These are phyloP conservation scores for Bradypodion pumilum DNA, from an alignment of 2,797 vertebrate species.

Conservation along the genomic window DNA sequence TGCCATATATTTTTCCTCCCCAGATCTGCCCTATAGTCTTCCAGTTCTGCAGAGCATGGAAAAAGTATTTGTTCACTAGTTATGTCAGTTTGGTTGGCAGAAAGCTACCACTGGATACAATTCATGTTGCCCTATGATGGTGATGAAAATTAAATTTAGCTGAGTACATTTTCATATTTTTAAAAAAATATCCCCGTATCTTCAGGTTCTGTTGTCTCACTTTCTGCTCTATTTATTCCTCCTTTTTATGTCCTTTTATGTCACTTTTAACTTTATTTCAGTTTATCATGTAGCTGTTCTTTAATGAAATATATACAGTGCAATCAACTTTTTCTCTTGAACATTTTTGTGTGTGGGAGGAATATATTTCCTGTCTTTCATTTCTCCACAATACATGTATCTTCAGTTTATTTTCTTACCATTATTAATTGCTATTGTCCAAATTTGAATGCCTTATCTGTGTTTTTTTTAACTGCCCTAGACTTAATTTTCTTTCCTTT, in stretches of 20 bases:
- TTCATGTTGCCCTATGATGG: neutral
- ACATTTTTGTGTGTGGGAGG: neutral
- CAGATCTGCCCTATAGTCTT: too few species aligned
- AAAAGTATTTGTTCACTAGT: neutral
- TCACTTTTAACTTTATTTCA: neutral
- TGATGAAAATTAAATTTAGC: neutral
- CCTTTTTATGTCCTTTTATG: neutral
- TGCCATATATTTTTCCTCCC: too few species aligned
- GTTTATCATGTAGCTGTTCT: neutral
- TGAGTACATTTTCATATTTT: neutral
- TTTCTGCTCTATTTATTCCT: neutral
- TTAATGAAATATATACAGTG: neutral
- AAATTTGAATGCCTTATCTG: neutral
- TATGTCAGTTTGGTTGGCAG: neutral
- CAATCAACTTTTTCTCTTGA: neutral
- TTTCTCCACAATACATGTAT: neutral
- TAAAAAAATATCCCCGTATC: neutral
- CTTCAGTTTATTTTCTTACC: neutral
- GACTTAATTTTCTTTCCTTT: neutral
- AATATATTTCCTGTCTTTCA: neutral
- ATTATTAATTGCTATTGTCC: slow-evolving; percentile 8
- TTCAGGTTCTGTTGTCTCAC: too few species aligned
- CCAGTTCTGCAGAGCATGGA: too few species aligned
- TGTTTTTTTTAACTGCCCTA: neutral
- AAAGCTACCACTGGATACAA: neutral